Conservation (phyloP, 2,797 vertebrate species). For the Gadopsis marmoratus region DNA sequence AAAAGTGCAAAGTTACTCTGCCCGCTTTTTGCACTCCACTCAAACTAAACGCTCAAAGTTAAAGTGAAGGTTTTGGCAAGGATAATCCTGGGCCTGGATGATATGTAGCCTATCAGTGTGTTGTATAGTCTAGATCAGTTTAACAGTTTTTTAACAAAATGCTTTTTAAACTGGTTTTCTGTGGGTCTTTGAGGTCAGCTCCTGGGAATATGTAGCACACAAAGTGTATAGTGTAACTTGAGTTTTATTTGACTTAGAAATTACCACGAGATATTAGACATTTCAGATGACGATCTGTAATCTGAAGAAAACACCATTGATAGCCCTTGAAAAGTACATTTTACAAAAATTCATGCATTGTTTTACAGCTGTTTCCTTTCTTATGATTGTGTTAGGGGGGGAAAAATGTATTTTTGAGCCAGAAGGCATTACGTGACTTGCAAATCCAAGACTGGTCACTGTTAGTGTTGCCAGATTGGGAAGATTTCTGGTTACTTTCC, state of each 20-base stretch:
- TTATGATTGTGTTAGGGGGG: too few species aligned
- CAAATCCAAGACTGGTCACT: not conserved
- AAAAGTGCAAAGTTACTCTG: constrained; percentile 58
- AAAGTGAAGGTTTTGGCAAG: constrained; percentile 50
- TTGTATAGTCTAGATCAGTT: not conserved
- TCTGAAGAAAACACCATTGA: not conserved
- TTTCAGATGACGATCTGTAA: not conserved
- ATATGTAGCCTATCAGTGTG: constrained; percentile 6
- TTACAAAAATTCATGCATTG: too few species aligned
- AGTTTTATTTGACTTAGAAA: not conserved
- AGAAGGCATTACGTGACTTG: not conserved
- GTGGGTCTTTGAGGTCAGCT: not conserved
- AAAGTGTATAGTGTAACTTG: not conserved
- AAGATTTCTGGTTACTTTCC: not conserved
- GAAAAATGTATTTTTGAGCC: not conserved
- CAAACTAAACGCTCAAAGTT: constrained; percentile 53
- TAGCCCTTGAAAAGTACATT: too few species aligned
- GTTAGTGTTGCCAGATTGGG: not conserved
- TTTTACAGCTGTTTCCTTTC: too few species aligned
- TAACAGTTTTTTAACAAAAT: not conserved
- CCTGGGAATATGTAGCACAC: constrained; percentile 1
- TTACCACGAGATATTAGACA: not conserved
- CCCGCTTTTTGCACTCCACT: constrained; percentile 47
- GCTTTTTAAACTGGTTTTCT: not conserved
- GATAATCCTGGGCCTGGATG: constrained; percentile 10